Conservation (phyloP, 2,113 vertebrate species). For the Brachirus orientalis region DNA sequence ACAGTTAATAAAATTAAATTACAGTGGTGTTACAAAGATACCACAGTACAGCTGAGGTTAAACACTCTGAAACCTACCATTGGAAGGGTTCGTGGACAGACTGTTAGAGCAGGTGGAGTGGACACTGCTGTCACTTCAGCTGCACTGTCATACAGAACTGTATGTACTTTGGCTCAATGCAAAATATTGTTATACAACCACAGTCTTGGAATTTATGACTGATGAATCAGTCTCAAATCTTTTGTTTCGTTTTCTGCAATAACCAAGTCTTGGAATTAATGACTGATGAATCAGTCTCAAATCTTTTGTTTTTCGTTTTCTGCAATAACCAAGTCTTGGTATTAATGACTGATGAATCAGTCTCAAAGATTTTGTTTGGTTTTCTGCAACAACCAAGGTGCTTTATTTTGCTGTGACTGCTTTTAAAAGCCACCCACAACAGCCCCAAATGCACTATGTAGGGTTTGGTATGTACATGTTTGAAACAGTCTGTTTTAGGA, state of each 20-base stretch:
- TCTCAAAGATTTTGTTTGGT: slow-evolving; percentile 14
- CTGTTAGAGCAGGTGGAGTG: slow-evolving; percentile 4
- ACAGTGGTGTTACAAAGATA: no score
- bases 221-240: slow-evolving; percentile 4
- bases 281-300: slow-evolving; percentile 1
- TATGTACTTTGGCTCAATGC: background rate
- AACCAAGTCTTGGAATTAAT: no score
- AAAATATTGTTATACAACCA: background rate
- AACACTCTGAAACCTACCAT: no score
- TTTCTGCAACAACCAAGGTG: background rate
- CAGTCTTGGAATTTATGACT: background rate
- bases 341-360: background rate
- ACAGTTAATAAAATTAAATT: no score
- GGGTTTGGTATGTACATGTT: no score
- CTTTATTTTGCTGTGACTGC: slow-evolving; percentile 23
- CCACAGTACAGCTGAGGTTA: no score
- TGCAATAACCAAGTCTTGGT: background rate
- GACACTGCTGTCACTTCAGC: slow-evolving; percentile 31
- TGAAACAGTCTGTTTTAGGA: no score
- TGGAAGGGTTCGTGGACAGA: no score
- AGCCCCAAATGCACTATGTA: slow-evolving; percentile 1
- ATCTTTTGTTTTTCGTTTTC: slow-evolving; percentile 16
- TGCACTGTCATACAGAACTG: slow-evolving; percentile 7
- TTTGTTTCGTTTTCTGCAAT: slow-evolving; percentile 8
- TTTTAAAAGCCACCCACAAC: slow-evolving; percentile 40